phyloP scores from a whole-genome alignment of 1,140 invertebrate species.

The Harlomillsia oculata region DNA sequence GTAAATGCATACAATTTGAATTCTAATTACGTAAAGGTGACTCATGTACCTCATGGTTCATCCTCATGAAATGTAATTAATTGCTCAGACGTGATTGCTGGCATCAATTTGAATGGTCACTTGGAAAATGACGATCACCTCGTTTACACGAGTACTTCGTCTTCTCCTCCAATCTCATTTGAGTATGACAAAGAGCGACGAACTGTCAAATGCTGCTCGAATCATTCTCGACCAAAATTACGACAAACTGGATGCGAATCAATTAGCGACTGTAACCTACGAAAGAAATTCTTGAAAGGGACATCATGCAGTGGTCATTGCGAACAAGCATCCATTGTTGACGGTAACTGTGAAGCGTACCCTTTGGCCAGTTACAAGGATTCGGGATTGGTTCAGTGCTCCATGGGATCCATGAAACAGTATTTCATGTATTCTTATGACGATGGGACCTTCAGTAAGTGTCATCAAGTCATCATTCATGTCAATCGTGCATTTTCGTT shows the following conservation, averaged over 20 bases:
- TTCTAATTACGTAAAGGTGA: too few species aligned
- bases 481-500: background rate
- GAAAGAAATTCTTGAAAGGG: background rate
- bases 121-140: too few species aligned
- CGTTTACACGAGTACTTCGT: too few species aligned
- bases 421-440: background rate
- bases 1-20: background rate
- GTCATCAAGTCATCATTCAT: too few species aligned
- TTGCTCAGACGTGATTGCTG: too few species aligned
- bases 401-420: background rate
- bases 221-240: constrained; percentile 7
- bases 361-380: background rate
- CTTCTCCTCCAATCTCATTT: too few species aligned
- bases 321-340: background rate
- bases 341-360: background rate
- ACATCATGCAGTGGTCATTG: background rate
- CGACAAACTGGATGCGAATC: constrained; percentile 10
- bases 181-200: constrained; percentile 1
- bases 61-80: too few species aligned
- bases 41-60: too few species aligned
- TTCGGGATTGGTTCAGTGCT: background rate
- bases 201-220: constrained; percentile 10
- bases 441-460: constrained; percentile 4
- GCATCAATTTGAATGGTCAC: too few species aligned
- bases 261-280: constrained; percentile 13